Percentiles rank a stretch among this genome's conserved stretches.
Evolutionary conservation across 2,888 invertebrate species (phyloP).

Genomic region (Himalopsyche anomala): DNA sequence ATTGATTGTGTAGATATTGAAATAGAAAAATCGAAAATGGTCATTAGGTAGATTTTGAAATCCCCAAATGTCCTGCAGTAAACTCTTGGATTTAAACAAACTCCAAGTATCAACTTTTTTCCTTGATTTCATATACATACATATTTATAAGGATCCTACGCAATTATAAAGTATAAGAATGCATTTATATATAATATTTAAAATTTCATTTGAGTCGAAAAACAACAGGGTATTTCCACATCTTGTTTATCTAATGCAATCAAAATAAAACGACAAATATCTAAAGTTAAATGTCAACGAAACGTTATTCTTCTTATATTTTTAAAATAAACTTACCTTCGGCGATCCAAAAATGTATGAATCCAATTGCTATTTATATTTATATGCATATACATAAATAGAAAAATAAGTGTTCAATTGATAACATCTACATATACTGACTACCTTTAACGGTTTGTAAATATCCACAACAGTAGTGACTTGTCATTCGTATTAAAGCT

Average conservation of each 20-base stretch:
- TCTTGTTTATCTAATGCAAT: neutral
- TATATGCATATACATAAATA: too few relatives aligned
- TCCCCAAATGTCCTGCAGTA: neutral
- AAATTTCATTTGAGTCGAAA: neutral
- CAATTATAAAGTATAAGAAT: neutral
- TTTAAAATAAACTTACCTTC: too few relatives aligned
- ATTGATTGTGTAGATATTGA: too few relatives aligned
- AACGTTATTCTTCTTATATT: neutral
- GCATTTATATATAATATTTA: neutral
- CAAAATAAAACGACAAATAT: too few relatives aligned
- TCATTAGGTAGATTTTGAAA: too few relatives aligned
- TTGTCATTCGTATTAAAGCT: neutral
- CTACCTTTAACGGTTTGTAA: neutral
- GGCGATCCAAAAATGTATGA: too few relatives aligned
- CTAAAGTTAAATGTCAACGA: too few relatives aligned
- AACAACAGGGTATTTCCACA: neutral
- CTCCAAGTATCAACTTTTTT: neutral
- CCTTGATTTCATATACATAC: neutral
- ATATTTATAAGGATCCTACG: neutral
- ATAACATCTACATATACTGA: neutral
- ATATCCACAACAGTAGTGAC: neutral
- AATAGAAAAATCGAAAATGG: too few relatives aligned
- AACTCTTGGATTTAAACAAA: slow-evolving; percentile 3
- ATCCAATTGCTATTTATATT: too few relatives aligned
- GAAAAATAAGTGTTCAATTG: too few relatives aligned